Evolutionary conservation across 2,797 vertebrate genomes (phyloP).

Genomic region (Acipenser transmontanus): DNA sequence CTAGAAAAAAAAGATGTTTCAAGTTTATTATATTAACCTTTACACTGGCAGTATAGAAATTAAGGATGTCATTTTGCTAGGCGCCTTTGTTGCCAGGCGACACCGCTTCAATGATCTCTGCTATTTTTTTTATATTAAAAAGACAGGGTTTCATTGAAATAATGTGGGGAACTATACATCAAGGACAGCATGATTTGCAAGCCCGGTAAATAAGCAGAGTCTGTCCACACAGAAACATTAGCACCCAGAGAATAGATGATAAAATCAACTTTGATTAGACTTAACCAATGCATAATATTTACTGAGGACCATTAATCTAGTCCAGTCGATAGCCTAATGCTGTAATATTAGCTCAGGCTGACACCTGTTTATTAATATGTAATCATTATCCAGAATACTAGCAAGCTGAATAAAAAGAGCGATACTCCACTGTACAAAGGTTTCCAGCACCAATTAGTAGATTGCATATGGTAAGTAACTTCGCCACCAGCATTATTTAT

Average conservation of each 20-base stretch:
- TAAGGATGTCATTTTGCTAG: not conserved
- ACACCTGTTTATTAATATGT: not conserved
- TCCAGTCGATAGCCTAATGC: not conserved
- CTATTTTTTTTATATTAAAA: constrained; percentile 47
- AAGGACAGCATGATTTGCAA: too few relatives aligned
- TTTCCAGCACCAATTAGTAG: not conserved
- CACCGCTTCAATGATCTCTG: constrained; percentile 43
- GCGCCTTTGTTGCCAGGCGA: not conserved
- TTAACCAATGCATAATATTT: not conserved
- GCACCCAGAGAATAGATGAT: not conserved
- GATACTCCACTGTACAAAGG: constrained; percentile 3
- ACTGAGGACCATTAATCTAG: not conserved
- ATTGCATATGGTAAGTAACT: not conserved
- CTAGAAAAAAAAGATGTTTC: constrained; percentile 3
- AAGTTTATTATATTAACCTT: too few relatives aligned
- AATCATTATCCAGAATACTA: too few relatives aligned
- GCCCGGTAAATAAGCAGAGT: too few relatives aligned
- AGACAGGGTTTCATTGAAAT: not conserved
- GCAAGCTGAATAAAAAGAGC: not conserved
- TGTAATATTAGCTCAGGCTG: not conserved
- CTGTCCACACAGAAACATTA: too few relatives aligned
- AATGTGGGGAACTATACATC: too few relatives aligned
- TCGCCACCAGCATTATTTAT: constrained; percentile 3
- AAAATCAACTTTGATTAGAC: constrained; percentile 1
- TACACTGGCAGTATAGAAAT: too few relatives aligned